Evolutionary conservation across 2,888 invertebrate genomes (phyloP), one percentile per base, ranked within the genome.

Genomic region (Amphipyra berbera): DNA sequence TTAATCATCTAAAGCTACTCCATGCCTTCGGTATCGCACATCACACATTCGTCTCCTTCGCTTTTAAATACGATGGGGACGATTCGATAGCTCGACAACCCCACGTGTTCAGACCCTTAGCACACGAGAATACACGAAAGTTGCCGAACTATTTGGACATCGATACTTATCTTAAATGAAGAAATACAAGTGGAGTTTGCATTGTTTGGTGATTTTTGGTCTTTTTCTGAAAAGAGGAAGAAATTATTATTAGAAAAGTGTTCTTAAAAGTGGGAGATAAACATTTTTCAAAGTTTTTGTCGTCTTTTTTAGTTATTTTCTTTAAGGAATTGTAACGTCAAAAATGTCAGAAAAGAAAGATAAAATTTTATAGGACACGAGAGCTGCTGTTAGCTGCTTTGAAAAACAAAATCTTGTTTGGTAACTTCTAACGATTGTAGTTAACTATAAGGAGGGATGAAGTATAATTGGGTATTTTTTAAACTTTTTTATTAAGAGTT

Each of bases 1-100:
- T 21, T 21, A 21, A 47, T 30, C 8, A 49, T 3, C 0, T 7
- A 33, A 41, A 8, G 2, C 73, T 3, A 69, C 86, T 90, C 88
- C 30, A 86, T 6, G 1, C 21, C 21, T 42, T 68, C 46, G 4
- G 6, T 81, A 69, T 79, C 78, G 41, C 79, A 74, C 81, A 78
- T 78, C 82, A 82, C 84, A 88, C 85, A 90, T 89, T 83, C 86
- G 85, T 91, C 87, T 87, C 86, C 86, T 85, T 83, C 85, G 89
- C 88, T 90, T 91, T 91, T 90, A 92, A 92, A 91, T 90, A 91
- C 89, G 87, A 84, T 83, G 84, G 86, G 88, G 84, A 85, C 80
- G 86, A 88, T 88, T 87, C 84, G 85, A 90, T 88, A 88, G 82
- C 84, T 80, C 69, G 30, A 64, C 60, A 50, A 68, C 72, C 78